Evolutionary conservation across 2,888 invertebrate species (phyloP), one percentile per base, ranked within the genome.

Genomic region (Drosophila neoperkinsi): DNA sequence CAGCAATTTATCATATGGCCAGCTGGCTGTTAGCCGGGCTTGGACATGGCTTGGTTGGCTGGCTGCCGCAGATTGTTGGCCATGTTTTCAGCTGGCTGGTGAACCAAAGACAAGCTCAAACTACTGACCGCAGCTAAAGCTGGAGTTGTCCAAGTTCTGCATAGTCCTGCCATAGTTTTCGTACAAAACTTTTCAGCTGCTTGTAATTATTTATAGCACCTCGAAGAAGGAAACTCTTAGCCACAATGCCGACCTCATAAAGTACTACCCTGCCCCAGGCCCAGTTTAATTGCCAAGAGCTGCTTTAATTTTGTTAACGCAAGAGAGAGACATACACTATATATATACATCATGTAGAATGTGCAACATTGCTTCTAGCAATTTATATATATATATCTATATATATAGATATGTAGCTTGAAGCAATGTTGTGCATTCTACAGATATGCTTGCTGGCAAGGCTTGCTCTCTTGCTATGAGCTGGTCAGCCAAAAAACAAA

Each of bases 141-240:
- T 21, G 58, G 18, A 49, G 63, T 34, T 66, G 62, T 68, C 51
- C 71, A 78, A 81, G 72, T 72, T 75, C 59, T 80, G 74, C 77
- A 75, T 76, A 83, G 79, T 75, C 70, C 16, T 36, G 30, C 56
- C 58, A 81, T 83, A 75, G 77, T 80, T 80, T 80, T 55, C 38
- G 59, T 71, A 66, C 57, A 59, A 77, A 83, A 83, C 63, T 84
- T 85, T 77, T 71, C 77, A 81, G 76, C 84, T 84, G 82, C 68
- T 84, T 84, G 84, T 79, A 86, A 84, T 84, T 84, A 86, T 84
- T 84, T 86, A 86, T 84, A 84, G 81, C 84, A 82, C 86, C 86
- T 79, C 75, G 65, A 65, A 71, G 73, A 72, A 65, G 76, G 59
- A 46, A 60, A 59, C 66, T 56, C 38, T 59, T 57, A n/a, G 61